A percentile compares a stretch with the other conserved stretches of the same genome.
These are phyloP conservation scores for Danio tinwini DNA, from an alignment of 2,797 vertebrate species.

Conservation along the genomic window DNA sequence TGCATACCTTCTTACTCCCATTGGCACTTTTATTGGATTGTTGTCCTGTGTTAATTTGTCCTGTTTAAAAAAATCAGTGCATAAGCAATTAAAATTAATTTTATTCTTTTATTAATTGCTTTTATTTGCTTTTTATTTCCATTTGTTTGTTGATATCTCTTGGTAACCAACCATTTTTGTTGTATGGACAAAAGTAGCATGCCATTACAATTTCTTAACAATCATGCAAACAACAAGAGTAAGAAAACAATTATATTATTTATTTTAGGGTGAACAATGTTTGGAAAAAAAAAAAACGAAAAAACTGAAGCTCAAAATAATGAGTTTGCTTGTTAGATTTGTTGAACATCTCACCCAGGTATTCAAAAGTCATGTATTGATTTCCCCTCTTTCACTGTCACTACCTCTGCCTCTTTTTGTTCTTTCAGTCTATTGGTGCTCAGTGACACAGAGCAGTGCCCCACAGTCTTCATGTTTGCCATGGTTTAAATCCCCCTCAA, in stretches of 20 bases:
- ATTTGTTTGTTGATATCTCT: neutral
- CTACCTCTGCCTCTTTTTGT: neutral
- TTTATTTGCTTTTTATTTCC: too few relatives aligned
- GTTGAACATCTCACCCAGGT: neutral
- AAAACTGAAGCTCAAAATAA: neutral
- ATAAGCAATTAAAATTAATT: neutral
- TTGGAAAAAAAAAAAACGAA: neutral
- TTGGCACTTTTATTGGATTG: too few relatives aligned
- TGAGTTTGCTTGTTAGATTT: conserved; percentile 4
- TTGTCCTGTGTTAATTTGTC: too few relatives aligned
- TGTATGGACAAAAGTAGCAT: neutral
- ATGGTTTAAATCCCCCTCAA: conserved; percentile 10
- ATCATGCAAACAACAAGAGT: neutral
- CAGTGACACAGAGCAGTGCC: conserved; percentile 2
- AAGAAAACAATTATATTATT: neutral
- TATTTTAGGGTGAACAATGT: neutral
- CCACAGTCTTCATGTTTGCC: conserved; percentile 10
- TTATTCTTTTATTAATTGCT: neutral
- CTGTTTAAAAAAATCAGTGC: neutral
- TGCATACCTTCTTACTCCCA: too few relatives aligned
- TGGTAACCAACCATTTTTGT: too few relatives aligned
- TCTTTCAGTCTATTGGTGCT: conserved; percentile 18
- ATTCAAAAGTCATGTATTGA: neutral
- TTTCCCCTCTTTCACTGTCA: neutral
- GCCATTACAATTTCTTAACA: neutral